Evolutionary conservation across 2,113 vertebrate genomes (phyloP).

Genomic region (Eira barbara): DNA sequence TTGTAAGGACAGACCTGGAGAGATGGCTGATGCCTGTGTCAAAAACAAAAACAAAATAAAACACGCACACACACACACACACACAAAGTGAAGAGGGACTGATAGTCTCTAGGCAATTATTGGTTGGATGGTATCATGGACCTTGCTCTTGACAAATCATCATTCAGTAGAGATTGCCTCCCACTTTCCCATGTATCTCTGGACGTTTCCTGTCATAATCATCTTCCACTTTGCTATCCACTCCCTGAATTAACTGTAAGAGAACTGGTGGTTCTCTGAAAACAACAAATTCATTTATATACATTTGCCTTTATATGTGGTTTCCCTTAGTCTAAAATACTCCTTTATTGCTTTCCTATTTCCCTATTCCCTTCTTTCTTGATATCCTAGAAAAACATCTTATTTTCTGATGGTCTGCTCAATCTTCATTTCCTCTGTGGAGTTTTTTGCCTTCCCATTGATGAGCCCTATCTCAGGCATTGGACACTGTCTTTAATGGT

Average conservation of each 20-base stretch:
- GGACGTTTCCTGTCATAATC: background rate
- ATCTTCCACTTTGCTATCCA: background rate
- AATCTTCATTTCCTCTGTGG: background rate
- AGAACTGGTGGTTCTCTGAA: background rate
- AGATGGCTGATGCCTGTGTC: background rate
- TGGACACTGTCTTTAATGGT: background rate
- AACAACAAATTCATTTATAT: background rate
- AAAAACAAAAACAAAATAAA: background rate
- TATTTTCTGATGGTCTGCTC: background rate
- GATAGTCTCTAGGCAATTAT: background rate
- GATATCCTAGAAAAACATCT: background rate
- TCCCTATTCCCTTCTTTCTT: background rate
- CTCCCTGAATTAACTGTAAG: background rate
- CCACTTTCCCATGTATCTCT: background rate
- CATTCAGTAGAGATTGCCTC: background rate
- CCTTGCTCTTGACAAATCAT: background rate
- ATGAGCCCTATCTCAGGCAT: background rate
- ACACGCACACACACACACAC: background rate
- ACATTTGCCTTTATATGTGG: background rate
- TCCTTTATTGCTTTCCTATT: background rate
- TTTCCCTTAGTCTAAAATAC: background rate
- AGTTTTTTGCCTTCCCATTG: background rate
- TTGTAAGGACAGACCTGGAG: background rate
- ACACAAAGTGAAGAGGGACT: background rate
- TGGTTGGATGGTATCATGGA: background rate